Percentiles rank a stretch among this genome's conserved stretches.
Conservation (phyloP, 2,888 invertebrate species). For the Camptogramma bilineatum region DNA sequence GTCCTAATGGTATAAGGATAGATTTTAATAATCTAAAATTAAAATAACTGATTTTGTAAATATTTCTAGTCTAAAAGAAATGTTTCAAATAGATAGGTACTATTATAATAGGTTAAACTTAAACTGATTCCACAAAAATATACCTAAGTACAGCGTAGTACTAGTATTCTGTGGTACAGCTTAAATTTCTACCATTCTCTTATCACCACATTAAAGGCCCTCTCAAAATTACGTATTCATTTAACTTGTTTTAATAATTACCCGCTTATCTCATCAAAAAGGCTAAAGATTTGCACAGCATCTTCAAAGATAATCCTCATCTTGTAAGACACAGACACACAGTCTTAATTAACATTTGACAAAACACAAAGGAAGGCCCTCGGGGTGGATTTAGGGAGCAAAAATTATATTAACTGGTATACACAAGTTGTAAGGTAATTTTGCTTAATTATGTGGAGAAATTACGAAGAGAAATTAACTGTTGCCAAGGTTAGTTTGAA, state of each 20-base stretch:
- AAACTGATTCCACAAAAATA: too few relatives aligned
- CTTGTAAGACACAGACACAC: slow-evolving; percentile 33
- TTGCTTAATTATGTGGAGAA: slow-evolving; percentile 12
- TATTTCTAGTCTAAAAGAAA: too few relatives aligned
- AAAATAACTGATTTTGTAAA: too few relatives aligned
- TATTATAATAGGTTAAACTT: too few relatives aligned
- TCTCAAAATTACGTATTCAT: slow-evolving; percentile 23
- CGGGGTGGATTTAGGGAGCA: slow-evolving; percentile 29
- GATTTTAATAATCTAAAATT: too few relatives aligned
- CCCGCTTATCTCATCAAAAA: slow-evolving; percentile 38
- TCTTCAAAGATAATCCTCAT: slow-evolving; percentile 44
- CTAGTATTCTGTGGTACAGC: too few relatives aligned
- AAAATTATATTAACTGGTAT: slow-evolving; percentile 37
- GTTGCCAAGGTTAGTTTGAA: background rate
- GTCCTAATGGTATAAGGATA: too few relatives aligned
- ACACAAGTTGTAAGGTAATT: slow-evolving; percentile 9
- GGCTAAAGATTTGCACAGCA: slow-evolving; percentile 41
- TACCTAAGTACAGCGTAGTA: too few relatives aligned
- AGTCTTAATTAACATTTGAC: slow-evolving; percentile 48
- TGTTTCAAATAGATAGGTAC: too few relatives aligned
- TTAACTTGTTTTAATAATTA: slow-evolving; percentile 34
- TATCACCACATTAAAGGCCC: background rate
- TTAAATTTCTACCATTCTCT: background rate
- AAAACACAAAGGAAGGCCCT: slow-evolving; percentile 45
- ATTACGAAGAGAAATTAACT: background rate